Evolutionary conservation across 2,113 vertebrate species (phyloP).

Genomic region (Onychostoma macrolepis): DNA sequence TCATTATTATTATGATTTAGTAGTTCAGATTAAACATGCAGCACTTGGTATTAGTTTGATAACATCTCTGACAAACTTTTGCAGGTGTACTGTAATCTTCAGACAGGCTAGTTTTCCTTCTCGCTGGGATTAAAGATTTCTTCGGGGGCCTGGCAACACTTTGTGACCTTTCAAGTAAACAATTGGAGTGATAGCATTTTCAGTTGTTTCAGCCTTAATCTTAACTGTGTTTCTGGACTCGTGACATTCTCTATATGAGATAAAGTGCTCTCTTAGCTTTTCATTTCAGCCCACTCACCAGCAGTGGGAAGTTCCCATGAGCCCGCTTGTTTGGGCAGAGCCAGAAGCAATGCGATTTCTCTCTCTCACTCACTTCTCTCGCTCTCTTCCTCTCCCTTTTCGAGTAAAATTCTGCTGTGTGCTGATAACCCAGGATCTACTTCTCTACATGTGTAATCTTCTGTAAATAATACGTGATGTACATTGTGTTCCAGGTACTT

Average conservation of each 20-base stretch:
- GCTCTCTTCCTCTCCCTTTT: not conserved
- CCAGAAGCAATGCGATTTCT: constrained; percentile 32
- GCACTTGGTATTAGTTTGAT: constrained; percentile 14
- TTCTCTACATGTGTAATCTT: constrained; percentile 31
- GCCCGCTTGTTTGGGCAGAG: constrained; percentile 68
- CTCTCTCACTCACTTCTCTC: not conserved
- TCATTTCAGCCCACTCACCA: constrained; percentile 77
- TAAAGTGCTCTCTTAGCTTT: constrained; percentile 79
- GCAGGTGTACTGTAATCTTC: constrained; percentile 29
- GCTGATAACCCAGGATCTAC: constrained; percentile 33
- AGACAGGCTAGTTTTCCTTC: constrained; percentile 20
- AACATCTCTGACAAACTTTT: not conserved
- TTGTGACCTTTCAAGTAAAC: constrained; percentile 71
- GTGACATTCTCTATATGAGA: constrained; percentile 76
- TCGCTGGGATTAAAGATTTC: constrained; percentile 31
- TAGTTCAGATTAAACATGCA: not conserved
- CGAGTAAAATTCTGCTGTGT: constrained; percentile 12
- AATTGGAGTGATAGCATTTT: constrained; percentile 69
- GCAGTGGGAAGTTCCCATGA: constrained; percentile 76
- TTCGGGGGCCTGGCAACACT: constrained; percentile 36
- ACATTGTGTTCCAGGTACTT: constrained; percentile 31
- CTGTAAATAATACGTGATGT: constrained; percentile 17
- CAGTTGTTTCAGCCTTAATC: constrained; percentile 70
- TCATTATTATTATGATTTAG: not conserved
- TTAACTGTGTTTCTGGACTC: constrained; percentile 78